Evolutionary conservation across 1,140 invertebrate genomes (phyloP).

Genomic region (Cotesia chilonis): DNA sequence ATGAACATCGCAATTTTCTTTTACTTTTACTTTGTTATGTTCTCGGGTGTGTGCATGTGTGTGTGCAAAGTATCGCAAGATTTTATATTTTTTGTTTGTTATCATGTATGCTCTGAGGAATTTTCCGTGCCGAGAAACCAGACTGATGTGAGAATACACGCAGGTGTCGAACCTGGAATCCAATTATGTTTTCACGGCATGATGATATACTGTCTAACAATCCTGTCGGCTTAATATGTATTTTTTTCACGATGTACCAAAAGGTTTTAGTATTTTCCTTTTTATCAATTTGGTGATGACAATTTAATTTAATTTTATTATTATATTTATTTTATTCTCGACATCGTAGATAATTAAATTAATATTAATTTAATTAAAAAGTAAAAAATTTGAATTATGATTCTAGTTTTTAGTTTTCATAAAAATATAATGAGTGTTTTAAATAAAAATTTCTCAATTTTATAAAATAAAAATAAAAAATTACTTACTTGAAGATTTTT

Average conservation of each 20-base stretch:
- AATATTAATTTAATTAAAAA: not conserved
- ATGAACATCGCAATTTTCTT: no score
- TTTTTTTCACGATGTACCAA: not conserved
- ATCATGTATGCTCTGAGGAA: no score
- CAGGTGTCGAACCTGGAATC: no score
- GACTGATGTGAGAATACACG: no score
- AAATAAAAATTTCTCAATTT: not conserved
- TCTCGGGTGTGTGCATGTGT: no score
- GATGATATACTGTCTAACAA: not conserved
- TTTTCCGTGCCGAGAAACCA: no score
- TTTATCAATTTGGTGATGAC: not conserved
- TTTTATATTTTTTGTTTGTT: no score
- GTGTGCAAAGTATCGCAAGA: no score
- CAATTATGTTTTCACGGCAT: constrained; percentile 2
- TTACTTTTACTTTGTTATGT: no score
- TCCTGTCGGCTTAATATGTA: not conserved
- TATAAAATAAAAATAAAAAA: not conserved
- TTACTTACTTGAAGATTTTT: constrained; percentile 72
- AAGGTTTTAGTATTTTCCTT: not conserved
- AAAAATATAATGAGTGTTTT: not conserved
- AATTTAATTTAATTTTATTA: not conserved
- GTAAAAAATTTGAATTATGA: no score
- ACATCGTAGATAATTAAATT: not conserved
- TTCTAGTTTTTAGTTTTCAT: no score
- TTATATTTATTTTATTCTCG: not conserved